Percentiles rank a stretch among this genome's conserved stretches.
These are phyloP conservation scores for Dunckerocampus dactyliophorus DNA, from an alignment of 2,113 vertebrate species.

Conservation along the genomic window DNA sequence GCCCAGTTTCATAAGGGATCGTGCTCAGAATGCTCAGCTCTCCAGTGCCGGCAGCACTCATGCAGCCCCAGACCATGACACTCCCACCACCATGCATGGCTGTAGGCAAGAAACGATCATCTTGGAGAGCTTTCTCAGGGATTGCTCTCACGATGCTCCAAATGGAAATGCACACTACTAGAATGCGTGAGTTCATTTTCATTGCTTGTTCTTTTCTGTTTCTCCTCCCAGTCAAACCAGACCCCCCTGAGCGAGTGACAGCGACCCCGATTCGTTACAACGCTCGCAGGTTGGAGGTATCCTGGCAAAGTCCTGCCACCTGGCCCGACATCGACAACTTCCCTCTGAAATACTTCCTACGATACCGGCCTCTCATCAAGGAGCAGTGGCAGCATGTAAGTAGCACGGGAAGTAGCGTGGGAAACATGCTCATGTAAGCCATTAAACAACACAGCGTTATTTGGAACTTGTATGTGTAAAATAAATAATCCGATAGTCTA, in stretches of 20 bases:
- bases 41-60: too few species aligned
- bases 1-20: too few species aligned
- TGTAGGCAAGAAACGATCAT: too few species aligned
- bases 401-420: too few species aligned
- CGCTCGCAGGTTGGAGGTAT: slow-evolving; percentile 84
- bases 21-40: too few species aligned
- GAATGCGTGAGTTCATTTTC: background rate
- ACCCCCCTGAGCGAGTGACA: slow-evolving; percentile 89
- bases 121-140: too few species aligned
- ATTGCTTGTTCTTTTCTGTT: slow-evolving; percentile 4
- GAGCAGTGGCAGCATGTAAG: slow-evolving; percentile 98
- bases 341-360: slow-evolving; percentile 93
- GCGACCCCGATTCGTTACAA: slow-evolving; percentile 84
- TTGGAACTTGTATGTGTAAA: background rate
- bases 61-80: too few species aligned
- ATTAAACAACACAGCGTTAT: background rate
- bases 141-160: too few species aligned
- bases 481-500: background rate
- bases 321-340: slow-evolving; percentile 94
- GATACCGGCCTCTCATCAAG: slow-evolving; percentile 91
- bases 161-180: too few species aligned
- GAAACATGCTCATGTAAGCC: background rate
- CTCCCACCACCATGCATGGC: too few species aligned
- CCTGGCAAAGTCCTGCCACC: slow-evolving; percentile 88
- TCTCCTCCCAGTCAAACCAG: slow-evolving; percentile 84